Conservation (phyloP, 2,797 vertebrate species). For the Pseudocheirus occidentalis region DNA sequence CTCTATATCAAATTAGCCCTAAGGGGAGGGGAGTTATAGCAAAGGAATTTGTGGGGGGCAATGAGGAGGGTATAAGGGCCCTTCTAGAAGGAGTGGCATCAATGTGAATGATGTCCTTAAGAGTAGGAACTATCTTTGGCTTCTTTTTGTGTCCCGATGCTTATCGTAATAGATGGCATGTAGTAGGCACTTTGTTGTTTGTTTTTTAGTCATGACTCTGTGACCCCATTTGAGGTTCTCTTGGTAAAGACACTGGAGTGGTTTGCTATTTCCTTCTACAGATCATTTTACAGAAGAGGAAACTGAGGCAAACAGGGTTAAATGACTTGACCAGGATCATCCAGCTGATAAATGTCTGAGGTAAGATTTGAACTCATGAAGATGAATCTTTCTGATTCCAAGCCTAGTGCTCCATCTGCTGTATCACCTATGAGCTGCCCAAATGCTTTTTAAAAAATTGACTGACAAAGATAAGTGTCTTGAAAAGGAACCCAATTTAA, state of each 20-base stretch:
- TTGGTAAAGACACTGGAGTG: background rate
- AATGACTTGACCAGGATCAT: background rate
- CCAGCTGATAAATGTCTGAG: background rate
- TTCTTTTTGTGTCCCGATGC: background rate
- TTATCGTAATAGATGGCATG: background rate
- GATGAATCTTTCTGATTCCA: background rate
- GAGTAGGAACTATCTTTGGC: background rate
- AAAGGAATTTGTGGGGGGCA: background rate
- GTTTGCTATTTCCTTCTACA: background rate
- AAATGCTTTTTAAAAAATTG: background rate
- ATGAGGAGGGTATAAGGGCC: background rate
- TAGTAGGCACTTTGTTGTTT: background rate
- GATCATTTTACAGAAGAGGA: background rate
- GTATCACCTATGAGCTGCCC: background rate
- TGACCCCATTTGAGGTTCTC: background rate
- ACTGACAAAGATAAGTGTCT: background rate
- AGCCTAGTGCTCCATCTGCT: background rate
- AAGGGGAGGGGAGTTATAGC: background rate
- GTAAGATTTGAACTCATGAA: background rate
- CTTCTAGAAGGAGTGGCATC: background rate
- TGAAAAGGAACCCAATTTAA: background rate
- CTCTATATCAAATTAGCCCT: background rate
- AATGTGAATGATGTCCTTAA: background rate
- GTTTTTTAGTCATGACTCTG: background rate
- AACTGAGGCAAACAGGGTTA: background rate